These are phyloP conservation scores for Entomyzon cyanotis DNA, from an alignment of 2,113 vertebrate genomes.

Conservation along the genomic window DNA sequence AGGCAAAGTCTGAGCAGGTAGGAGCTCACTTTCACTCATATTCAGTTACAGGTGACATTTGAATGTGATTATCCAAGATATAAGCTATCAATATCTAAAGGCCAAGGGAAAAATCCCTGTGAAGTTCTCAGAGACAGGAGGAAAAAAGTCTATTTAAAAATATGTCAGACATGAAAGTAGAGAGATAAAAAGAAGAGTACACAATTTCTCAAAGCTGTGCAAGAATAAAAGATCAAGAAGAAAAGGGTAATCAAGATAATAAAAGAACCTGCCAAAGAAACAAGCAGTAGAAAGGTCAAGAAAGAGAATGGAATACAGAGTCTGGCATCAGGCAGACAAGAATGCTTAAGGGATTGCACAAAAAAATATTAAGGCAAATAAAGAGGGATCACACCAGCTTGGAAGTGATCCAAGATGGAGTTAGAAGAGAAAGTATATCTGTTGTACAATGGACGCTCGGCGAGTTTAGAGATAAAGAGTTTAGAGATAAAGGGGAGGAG, in stretches of 20 bases:
- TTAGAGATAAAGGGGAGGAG: constrained; percentile 13
- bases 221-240: constrained; percentile 9
- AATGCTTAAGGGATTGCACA: neutral
- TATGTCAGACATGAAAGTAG: neutral
- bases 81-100: neutral
- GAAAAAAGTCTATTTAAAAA: neutral
- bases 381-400: neutral
- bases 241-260: neutral
- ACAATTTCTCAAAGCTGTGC: neutral
- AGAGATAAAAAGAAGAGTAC: neutral
- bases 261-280: neutral
- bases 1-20: neutral
- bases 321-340: neutral
- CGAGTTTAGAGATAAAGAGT: constrained; percentile 42
- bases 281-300: neutral
- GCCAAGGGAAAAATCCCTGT: neutral
- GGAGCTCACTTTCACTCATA: neutral
- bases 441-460: neutral
- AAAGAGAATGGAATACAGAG: neutral
- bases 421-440: constrained; percentile 53
- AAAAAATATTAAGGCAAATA: neutral
- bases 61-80: neutral
- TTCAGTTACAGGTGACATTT: constrained; percentile 16
- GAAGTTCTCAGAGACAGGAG: neutral
- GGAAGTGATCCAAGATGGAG: neutral